Percentiles rank a stretch among this genome's conserved stretches.
Evolutionary conservation across 2,888 invertebrate genomes (phyloP).

Genomic region (Nomada ferruginata): DNA sequence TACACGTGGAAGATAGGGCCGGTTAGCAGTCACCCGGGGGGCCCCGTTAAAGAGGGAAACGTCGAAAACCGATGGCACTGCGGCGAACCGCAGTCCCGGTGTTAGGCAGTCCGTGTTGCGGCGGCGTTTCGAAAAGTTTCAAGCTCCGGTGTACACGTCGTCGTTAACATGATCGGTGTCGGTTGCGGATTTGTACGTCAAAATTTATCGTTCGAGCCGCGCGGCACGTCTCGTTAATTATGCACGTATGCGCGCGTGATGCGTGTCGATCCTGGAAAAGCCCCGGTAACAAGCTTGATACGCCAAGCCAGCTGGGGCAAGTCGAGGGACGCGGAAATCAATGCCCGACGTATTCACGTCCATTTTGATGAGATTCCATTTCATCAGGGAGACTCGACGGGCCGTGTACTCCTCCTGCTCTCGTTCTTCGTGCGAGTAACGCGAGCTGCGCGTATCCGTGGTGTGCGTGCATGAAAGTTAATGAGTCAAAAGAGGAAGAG

Average conservation of each 20-base stretch:
- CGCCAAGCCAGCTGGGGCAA: constrained; percentile 39
- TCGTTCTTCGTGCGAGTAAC: background rate
- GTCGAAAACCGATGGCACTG: constrained; percentile 55
- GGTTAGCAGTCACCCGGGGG: background rate
- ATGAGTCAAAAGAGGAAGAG: constrained; percentile 54
- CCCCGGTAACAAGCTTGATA: constrained; percentile 57
- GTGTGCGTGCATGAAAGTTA: constrained; percentile 43
- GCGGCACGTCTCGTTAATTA: constrained; percentile 75
- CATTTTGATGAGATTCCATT: constrained; percentile 67
- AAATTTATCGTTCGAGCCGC: constrained; percentile 70
- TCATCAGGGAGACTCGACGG: constrained; percentile 50
- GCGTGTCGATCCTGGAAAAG: constrained; percentile 65
- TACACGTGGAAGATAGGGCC: constrained; percentile 2
- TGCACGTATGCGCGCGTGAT: constrained; percentile 73
- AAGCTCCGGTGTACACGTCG: constrained; percentile 14
- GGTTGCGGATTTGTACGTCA: constrained; percentile 74
- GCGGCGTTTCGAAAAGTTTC: constrained; percentile 67
- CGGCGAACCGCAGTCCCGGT: constrained; percentile 70
- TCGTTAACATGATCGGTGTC: constrained; percentile 70
- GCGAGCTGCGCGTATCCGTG: constrained; percentile 2
- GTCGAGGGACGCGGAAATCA: constrained; percentile 63
- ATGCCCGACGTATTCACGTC: constrained; percentile 62
- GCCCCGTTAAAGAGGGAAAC: constrained; percentile 38
- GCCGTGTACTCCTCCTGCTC: background rate
- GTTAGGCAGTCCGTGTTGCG: constrained; percentile 71